Evolutionary conservation across 2,888 invertebrate species (phyloP).

Genomic region (Ophion ellenae): DNA sequence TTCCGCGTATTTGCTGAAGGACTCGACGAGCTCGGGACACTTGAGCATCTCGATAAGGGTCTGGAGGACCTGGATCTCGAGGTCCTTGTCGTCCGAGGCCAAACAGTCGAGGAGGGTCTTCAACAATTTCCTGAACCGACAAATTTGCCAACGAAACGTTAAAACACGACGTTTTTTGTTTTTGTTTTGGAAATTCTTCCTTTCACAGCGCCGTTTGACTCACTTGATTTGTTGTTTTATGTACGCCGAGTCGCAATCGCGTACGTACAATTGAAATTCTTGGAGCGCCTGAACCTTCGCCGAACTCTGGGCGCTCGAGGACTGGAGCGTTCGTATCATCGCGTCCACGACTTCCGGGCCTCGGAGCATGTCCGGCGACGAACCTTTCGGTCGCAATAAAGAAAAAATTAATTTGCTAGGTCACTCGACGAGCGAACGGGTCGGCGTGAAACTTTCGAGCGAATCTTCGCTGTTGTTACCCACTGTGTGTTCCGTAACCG

Average conservation of each 20-base stretch:
- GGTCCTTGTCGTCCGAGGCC: conserved; percentile 86
- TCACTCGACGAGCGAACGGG: neutral
- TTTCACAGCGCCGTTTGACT: conserved; percentile 19
- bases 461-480: neutral
- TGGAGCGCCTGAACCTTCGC: conserved; percentile 79
- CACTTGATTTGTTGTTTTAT: conserved; percentile 82
- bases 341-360: conserved; percentile 81
- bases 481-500: conserved; percentile 81
- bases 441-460: neutral
- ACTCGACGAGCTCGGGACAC: conserved; percentile 89
- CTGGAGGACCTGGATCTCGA: conserved; percentile 91
- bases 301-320: conserved; percentile 73
- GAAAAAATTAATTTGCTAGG: neutral
- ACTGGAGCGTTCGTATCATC: conserved; percentile 78
- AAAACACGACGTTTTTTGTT: neutral
- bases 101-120: conserved; percentile 92
- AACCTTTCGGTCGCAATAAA: conserved; percentile 63
- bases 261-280: conserved; percentile 81
- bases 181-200: neutral
- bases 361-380: conserved; percentile 77
- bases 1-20: conserved; percentile 95
- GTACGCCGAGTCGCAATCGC: conserved; percentile 79
- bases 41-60: conserved; percentile 94
- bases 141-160: neutral
- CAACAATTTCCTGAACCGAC: conserved; percentile 84